Conservation (phyloP, 2,888 invertebrate genomes). For the Scaptomyza polygonia region DNA sequence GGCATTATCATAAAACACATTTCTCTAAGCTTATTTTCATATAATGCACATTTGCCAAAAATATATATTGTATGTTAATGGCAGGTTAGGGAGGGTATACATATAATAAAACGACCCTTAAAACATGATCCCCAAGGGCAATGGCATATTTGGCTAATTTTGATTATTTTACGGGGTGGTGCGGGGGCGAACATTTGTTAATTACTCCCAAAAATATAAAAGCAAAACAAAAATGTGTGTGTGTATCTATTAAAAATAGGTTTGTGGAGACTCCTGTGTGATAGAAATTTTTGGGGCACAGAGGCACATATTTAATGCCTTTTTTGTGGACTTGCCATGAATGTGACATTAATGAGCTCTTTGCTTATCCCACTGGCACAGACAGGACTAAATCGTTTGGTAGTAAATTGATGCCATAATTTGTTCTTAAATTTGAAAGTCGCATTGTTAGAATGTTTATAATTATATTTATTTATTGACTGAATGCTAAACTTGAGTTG, state of each 20-base stretch:
- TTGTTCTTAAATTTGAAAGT: slow-evolving; percentile 69
- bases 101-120: slow-evolving; percentile 35
- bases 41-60: slow-evolving; percentile 28
- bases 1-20: slow-evolving; percentile 7
- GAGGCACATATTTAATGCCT: slow-evolving; percentile 64
- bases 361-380: slow-evolving; percentile 74
- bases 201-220: slow-evolving; percentile 56
- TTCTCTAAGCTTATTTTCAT: neutral
- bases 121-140: slow-evolving; percentile 42
- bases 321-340: slow-evolving; percentile 66
- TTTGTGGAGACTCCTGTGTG: slow-evolving; percentile 40
- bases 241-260: slow-evolving; percentile 68
- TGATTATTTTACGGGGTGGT: slow-evolving; percentile 70
- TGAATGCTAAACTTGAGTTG: slow-evolving; percentile 56
- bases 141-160: slow-evolving; percentile 69
- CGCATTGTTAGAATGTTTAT: slow-evolving; percentile 56
- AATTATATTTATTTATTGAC: slow-evolving; percentile 72
- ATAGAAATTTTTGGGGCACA: slow-evolving; percentile 64
- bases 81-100: too few relatives aligned
- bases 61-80: too few relatives aligned
- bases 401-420: slow-evolving; percentile 70
- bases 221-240: slow-evolving; percentile 34
- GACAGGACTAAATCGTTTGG: slow-evolving; percentile 10
- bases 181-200: slow-evolving; percentile 57
- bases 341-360: slow-evolving; percentile 79